These are phyloP conservation scores for Pelecanus crispus DNA, from an alignment of 2,113 vertebrate species.

Conservation along the genomic window DNA sequence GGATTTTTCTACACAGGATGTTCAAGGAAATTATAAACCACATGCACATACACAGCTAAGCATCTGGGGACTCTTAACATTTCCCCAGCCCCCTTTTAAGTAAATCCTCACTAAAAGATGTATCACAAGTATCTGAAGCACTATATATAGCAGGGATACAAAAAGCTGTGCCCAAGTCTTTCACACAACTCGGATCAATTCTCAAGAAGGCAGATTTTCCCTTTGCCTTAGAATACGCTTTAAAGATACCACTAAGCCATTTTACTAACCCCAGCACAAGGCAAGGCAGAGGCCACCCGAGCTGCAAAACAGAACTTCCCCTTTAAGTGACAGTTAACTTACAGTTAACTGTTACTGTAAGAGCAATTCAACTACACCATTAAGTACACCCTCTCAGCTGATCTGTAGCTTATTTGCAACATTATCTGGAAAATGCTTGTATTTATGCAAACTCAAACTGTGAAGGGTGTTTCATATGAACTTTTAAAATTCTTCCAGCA, in stretches of 20 bases:
- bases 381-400: not conserved
- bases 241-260: not conserved
- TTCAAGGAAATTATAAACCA: not conserved
- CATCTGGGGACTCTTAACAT: not conserved
- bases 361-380: not conserved
- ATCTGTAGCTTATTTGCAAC: not conserved
- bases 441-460: not conserved
- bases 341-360: not conserved
- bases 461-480: not conserved
- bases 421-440: not conserved
- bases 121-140: not conserved
- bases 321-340: not conserved
- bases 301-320: not conserved
- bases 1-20: not conserved
- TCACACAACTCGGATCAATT: not conserved
- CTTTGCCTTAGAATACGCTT: not conserved
- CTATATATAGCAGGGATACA: accelerated
- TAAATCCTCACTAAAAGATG: not conserved
- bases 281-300: not conserved
- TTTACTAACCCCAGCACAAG: not conserved
- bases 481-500: not conserved
- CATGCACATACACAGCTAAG: not conserved
- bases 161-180: not conserved
- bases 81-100: not conserved
- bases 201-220: not conserved